Evolutionary conservation across 1,140 invertebrate genomes (phyloP).

Genomic region (Caligus rogercresseyi): DNA sequence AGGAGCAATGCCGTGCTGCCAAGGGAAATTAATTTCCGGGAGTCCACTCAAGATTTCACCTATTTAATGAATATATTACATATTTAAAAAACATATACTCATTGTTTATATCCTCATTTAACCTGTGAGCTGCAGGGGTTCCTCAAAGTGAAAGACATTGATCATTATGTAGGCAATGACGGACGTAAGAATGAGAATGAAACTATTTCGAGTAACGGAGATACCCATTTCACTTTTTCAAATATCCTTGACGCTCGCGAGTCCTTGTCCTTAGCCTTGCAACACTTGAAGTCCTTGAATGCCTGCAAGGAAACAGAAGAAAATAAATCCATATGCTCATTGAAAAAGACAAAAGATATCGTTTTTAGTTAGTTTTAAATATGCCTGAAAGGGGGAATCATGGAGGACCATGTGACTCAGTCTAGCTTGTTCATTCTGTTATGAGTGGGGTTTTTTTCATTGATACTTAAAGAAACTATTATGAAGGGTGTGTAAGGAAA

Average conservation of each 20-base stretch:
- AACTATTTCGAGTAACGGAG: conserved; percentile 7
- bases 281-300: conserved; percentile 6
- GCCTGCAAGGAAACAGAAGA: background rate
- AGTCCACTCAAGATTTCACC: conserved; percentile 14
- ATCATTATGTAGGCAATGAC: background rate
- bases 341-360: no score
- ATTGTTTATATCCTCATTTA: background rate
- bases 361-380: no score
- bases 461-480: no score
- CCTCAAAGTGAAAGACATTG: conserved; percentile 1
- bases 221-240: conserved; percentile 14
- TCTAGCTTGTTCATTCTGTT: no score
- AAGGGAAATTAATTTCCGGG: conserved; percentile 11
- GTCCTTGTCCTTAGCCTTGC: conserved; percentile 3
- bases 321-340: no score
- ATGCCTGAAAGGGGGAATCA: no score
- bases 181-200: conserved; percentile 10
- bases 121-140: background rate
- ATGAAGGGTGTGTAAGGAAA: no score
- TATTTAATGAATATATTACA: conserved; percentile 6
- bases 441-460: no score
- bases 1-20: background rate
- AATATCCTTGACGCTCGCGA: background rate
- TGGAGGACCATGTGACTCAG: no score
- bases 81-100: no score